A percentile compares a stretch with the other conserved stretches of the same genome.
These are phyloP conservation scores for Sakesphorus luctuosus DNA, from an alignment of 2,113 vertebrate species.

Conservation along the genomic window DNA sequence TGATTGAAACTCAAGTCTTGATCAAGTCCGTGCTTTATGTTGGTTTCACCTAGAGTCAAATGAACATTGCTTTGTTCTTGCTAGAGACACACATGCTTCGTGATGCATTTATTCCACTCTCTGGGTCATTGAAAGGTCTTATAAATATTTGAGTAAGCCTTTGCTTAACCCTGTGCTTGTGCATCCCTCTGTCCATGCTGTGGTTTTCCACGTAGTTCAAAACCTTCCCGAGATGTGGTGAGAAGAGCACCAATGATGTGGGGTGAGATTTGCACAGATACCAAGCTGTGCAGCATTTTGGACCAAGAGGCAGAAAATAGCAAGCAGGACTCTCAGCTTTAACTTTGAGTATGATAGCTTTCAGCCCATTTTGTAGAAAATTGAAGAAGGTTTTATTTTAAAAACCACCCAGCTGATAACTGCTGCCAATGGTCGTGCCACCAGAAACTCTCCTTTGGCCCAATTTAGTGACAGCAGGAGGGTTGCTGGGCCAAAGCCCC, in stretches of 20 bases:
- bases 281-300: background rate
- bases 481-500: background rate
- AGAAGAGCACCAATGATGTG: background rate
- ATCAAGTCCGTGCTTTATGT: background rate
- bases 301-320: background rate
- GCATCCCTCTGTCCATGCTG: background rate
- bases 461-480: background rate
- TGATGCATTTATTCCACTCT: background rate
- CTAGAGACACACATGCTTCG: background rate
- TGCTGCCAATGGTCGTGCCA: background rate
- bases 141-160: background rate
- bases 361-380: background rate
- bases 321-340: background rate
- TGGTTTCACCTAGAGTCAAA: background rate
- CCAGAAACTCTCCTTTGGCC: background rate
- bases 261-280: background rate
- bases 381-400: background rate
- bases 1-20: background rate
- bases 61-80: background rate
- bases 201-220: background rate
- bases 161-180: background rate
- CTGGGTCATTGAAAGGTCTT: background rate
- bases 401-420: background rate
- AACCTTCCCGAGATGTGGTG: background rate
- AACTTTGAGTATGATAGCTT: background rate